These are phyloP conservation scores for Noctuana brunneofusca DNA, from an alignment of 2,888 invertebrate species.

Conservation along the genomic window DNA sequence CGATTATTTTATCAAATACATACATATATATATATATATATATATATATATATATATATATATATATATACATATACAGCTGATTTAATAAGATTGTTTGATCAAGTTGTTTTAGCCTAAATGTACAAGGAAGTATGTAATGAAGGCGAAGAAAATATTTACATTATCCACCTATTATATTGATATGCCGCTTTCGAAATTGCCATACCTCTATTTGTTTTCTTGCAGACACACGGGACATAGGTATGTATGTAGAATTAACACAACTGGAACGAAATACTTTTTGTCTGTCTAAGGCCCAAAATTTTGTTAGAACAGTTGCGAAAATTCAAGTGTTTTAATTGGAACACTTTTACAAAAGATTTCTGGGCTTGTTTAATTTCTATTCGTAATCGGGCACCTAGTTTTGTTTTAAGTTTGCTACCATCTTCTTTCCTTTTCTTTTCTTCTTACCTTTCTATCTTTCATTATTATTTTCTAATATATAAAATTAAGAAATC, in stretches of 20 bases:
- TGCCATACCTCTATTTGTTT: slow-evolving; percentile 4
- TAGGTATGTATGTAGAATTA: slow-evolving; percentile 21
- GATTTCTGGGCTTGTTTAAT: neutral
- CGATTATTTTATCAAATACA: no score
- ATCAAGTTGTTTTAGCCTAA: slow-evolving; percentile 2
- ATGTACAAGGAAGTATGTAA: slow-evolving; percentile 23
- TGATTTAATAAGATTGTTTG: neutral
- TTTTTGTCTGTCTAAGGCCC: slow-evolving; percentile 9
- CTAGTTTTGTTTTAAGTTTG: neutral
- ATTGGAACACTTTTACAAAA: slow-evolving; percentile 24
- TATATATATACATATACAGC: no score
- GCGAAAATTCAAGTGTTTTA: slow-evolving; percentile 25
- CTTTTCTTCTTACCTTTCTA: no score
- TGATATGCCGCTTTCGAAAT: slow-evolving; percentile 25
- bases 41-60: no score
- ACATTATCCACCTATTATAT: slow-evolving; percentile 21
- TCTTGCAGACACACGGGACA: slow-evolving; percentile 4
- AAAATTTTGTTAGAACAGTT: slow-evolving; percentile 28
- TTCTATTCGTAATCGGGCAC: neutral
- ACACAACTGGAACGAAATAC: slow-evolving; percentile 22
- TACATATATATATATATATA: no score
- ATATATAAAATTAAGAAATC: no score
- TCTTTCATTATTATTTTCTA: no score
- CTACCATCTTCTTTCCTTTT: no score
- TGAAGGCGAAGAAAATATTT: slow-evolving; percentile 19